Conservation (phyloP, 1,140 invertebrate species). For the Himalopsyche phryganea region DNA sequence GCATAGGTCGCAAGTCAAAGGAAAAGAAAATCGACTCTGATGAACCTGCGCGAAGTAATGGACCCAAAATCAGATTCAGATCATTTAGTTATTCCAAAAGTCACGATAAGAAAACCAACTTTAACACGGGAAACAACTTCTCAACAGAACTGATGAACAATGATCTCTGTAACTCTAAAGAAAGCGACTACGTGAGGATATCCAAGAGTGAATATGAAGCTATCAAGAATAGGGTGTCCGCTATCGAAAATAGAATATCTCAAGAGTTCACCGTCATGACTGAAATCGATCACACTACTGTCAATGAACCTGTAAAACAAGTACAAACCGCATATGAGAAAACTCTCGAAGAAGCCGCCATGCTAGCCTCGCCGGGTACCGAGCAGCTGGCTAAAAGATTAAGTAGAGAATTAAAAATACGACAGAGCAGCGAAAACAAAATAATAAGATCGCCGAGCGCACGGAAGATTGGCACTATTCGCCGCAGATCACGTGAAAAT, state of each 20-base stretch:
- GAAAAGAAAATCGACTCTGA: slow-evolving; percentile 18
- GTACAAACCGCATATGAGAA: slow-evolving; percentile 70
- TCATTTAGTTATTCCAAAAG: slow-evolving; percentile 6
- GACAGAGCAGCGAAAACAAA: slow-evolving; percentile 61
- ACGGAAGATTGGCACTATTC: slow-evolving; percentile 70
- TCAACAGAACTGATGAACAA: slow-evolving; percentile 17
- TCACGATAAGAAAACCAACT: slow-evolving; percentile 10
- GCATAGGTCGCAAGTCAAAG: slow-evolving; percentile 33
- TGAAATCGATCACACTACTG: slow-evolving; percentile 46
- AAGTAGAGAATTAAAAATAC: slow-evolving; percentile 69
- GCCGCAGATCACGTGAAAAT: slow-evolving; percentile 61
- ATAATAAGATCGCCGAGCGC: slow-evolving; percentile 76
- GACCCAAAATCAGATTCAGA: slow-evolving; percentile 44
- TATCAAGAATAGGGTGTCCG: slow-evolving; percentile 67
- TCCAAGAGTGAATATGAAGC: slow-evolving; percentile 71
- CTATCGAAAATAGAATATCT: slow-evolving; percentile 66
- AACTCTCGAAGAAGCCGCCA: slow-evolving; percentile 64
- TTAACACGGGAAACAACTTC: slow-evolving; percentile 10
- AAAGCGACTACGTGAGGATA: slow-evolving; percentile 63
- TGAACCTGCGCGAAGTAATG: slow-evolving; percentile 37
- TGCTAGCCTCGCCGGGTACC: slow-evolving; percentile 57
- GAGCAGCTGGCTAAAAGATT: slow-evolving; percentile 68
- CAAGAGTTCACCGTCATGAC: slow-evolving; percentile 63
- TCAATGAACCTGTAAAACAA: slow-evolving; percentile 44
- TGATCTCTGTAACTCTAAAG: slow-evolving; percentile 30